phyloP scores from a whole-genome alignment of 2,113 vertebrate genomes.

The Columba livia region DNA sequence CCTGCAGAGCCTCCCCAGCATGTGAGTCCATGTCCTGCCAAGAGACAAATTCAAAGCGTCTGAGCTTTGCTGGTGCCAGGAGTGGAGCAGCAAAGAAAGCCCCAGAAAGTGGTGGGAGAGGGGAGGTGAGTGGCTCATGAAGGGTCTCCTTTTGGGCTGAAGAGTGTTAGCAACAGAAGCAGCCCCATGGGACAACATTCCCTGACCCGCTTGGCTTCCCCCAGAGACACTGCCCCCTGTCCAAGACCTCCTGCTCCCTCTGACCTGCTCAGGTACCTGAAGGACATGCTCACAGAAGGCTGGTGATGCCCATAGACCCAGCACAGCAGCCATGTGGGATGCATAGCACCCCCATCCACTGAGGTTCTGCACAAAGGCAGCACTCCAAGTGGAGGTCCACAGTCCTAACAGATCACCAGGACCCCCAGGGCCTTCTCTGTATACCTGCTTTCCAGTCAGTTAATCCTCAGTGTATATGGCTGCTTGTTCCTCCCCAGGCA shows the following conservation, averaged over 20 bases:
- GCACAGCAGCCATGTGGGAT: rapidly evolving
- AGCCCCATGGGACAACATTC: neutral
- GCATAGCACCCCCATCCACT: rapidly evolving
- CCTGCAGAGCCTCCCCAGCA: rapidly evolving
- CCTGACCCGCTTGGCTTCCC: neutral
- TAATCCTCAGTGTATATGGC: no score
- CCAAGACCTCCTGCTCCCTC: rapidly evolving
- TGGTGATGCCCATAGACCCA: rapidly evolving
- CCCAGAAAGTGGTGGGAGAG: neutral
- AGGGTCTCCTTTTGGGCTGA: neutral
- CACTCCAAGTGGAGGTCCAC: neutral
- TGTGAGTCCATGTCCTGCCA: rapidly evolving
- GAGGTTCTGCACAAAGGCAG: neutral
- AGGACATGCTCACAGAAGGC: neutral
- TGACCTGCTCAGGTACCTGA: neutral
- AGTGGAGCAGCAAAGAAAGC: neutral
- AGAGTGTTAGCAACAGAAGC: neutral
- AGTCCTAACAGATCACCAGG: rapidly evolving
- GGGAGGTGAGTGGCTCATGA: neutral
- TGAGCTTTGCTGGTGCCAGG: neutral
- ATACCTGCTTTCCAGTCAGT: neutral
- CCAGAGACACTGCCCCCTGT: no score
- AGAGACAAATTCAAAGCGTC: neutral
- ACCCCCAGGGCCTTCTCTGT: neutral
- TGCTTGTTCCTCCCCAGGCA: neutral